phyloP scores from a whole-genome alignment of 2,888 invertebrate genomes.

The Athalia circularis region DNA sequence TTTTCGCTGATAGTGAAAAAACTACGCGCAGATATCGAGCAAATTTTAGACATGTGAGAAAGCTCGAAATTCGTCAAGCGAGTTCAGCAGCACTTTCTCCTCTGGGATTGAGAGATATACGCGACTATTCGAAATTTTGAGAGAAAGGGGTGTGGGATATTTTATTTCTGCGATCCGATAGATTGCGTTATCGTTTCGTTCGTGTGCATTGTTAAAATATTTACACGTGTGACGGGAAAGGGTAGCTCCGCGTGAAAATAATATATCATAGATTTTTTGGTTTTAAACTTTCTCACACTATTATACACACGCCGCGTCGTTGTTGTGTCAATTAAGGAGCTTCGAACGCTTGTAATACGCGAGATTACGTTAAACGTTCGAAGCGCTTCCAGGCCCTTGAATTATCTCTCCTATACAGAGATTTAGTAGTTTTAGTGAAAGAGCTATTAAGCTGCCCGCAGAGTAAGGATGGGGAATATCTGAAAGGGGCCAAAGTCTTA shows the following conservation, averaged over 20 bases:
- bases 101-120: not conserved
- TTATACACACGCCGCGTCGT: not conserved
- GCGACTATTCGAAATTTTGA: no score
- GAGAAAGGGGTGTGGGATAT: no score
- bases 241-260: no score
- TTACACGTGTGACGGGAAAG: no score
- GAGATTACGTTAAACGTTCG: slow-evolving; percentile 33
- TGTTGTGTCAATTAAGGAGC: slow-evolving; percentile 32
- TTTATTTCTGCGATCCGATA: no score
- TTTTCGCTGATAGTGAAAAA: no score
- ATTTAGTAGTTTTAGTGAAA: slow-evolving; percentile 41
- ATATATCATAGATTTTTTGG: no score
- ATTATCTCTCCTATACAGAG: slow-evolving; percentile 32
- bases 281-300: no score
- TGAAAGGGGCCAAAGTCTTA: slow-evolving; percentile 7
- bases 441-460: slow-evolving; percentile 32
- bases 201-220: no score
- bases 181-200: no score
- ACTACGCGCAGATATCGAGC: not conserved
- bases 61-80: not conserved
- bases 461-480: not conserved
- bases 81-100: slow-evolving; percentile 16
- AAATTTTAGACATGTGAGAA: not conserved
- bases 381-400: slow-evolving; percentile 2
- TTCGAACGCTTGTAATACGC: slow-evolving; percentile 37